Evolutionary conservation across 2,113 vertebrate genomes (phyloP).

Genomic region (Tragelaphus scriptus): DNA sequence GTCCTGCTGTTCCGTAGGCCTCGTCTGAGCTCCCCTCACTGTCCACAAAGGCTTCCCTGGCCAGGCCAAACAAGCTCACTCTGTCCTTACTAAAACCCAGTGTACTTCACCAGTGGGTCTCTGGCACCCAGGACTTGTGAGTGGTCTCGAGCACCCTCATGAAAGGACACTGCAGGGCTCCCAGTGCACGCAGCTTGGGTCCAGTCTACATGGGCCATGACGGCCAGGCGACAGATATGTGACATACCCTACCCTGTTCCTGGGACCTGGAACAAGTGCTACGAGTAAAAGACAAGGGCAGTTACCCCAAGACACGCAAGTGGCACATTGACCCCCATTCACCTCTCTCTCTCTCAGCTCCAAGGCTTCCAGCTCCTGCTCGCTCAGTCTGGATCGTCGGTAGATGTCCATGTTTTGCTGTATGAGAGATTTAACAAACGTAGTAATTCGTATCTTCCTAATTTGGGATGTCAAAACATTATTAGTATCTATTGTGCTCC

Average conservation of each 20-base stretch:
- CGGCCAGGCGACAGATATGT: neutral
- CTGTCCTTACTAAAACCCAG: neutral
- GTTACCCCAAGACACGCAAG: neutral
- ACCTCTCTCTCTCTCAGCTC: conserved; percentile 98
- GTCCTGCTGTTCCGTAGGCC: neutral
- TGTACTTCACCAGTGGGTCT: neutral
- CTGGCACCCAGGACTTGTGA: neutral
- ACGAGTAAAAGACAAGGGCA: neutral
- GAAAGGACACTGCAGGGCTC: neutral
- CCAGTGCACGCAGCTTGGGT: neutral
- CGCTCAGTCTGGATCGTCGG: conserved; percentile 88
- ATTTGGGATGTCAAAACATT: neutral
- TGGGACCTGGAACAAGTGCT: neutral
- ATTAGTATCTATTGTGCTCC: neutral
- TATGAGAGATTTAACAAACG: conserved; percentile 26
- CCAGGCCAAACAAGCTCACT: neutral
- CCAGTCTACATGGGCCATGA: neutral
- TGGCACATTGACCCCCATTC: conserved; percentile 15
- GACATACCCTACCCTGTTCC: neutral
- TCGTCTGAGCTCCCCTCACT: neutral
- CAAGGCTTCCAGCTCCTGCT: conserved; percentile 95
- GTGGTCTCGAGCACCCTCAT: neutral
- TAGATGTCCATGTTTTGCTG: conserved; percentile 99
- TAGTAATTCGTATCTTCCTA: neutral
- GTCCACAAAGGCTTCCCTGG: neutral